A percentile compares a stretch with the other conserved stretches of the same genome.
Evolutionary conservation across 2,113 vertebrate species (phyloP).

Genomic region (Genyomyrus donnyi): DNA sequence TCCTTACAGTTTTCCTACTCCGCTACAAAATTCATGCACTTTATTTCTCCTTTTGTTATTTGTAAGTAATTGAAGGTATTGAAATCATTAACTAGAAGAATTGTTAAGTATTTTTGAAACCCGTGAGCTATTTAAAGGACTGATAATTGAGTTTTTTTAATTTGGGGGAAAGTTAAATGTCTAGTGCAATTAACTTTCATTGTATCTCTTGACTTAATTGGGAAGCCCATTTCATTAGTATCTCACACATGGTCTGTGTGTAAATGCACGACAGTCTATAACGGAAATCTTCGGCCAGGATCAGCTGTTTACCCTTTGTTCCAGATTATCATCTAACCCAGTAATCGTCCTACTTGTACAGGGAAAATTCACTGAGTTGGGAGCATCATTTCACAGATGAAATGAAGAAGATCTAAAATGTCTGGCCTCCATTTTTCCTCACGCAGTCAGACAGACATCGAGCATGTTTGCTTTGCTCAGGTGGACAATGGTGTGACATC

Average conservation of each 20-base stretch:
- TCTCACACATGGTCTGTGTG: neutral
- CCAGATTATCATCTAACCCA: neutral
- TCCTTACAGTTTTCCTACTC: neutral
- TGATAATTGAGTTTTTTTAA: neutral
- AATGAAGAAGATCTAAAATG: neutral
- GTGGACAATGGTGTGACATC: neutral
- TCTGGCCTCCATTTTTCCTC: neutral
- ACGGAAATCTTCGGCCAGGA: neutral
- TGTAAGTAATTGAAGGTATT: neutral
- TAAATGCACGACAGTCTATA: neutral
- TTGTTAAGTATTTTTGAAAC: neutral
- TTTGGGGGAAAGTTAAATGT: neutral
- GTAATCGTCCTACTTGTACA: neutral
- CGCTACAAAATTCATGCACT: neutral
- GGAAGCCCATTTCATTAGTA: neutral
- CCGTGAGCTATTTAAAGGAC: neutral
- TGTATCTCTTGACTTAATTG: neutral
- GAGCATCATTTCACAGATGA: neutral
- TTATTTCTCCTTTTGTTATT: neutral
- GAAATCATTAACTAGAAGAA: neutral
- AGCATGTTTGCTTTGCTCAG: neutral
- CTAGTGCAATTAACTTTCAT: neutral
- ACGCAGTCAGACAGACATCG: neutral
- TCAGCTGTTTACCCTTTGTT: neutral
- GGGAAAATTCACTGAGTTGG: neutral